phyloP scores from a whole-genome alignment of 2,797 vertebrate genomes.

The Cyclura pinguis region DNA sequence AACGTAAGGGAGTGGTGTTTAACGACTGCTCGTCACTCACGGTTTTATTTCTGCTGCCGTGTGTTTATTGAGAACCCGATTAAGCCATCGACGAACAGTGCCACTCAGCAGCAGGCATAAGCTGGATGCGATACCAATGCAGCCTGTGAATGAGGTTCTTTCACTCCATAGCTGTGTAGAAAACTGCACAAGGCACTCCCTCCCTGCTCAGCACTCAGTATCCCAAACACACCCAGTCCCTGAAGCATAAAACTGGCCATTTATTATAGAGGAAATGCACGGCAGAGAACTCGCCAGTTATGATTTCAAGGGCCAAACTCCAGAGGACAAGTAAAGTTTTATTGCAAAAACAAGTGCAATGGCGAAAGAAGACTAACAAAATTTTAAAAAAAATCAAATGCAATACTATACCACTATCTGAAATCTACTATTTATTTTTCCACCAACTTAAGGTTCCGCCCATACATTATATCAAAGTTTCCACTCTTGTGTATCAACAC shows the following conservation, averaged over 20 bases:
- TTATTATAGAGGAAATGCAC: constrained; percentile 71
- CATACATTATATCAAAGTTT: background rate
- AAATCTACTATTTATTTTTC: background rate
- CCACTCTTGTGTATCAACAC: background rate
- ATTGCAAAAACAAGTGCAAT: background rate
- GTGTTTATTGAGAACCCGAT: background rate
- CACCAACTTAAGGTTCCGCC: background rate
- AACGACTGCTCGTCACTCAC: background rate
- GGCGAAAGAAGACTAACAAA: background rate
- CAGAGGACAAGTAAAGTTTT: background rate
- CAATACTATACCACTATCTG: background rate
- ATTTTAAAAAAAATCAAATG: no score
- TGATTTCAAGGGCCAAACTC: background rate
- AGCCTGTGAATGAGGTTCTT: constrained; percentile 64
- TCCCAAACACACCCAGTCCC: constrained; percentile 71
- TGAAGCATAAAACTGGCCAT: constrained; percentile 72
- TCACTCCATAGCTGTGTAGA: constrained; percentile 57
- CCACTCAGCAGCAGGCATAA: constrained; percentile 32
- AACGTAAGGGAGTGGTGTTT: background rate
- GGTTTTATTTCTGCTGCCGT: background rate
- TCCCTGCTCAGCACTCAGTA: constrained; percentile 58
- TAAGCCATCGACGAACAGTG: background rate
- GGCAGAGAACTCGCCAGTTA: constrained; percentile 61
- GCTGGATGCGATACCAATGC: constrained; percentile 47
- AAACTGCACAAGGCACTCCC: constrained; percentile 59